phyloP scores from a whole-genome alignment of 2,797 vertebrate species.

The Phataginus tricuspis region DNA sequence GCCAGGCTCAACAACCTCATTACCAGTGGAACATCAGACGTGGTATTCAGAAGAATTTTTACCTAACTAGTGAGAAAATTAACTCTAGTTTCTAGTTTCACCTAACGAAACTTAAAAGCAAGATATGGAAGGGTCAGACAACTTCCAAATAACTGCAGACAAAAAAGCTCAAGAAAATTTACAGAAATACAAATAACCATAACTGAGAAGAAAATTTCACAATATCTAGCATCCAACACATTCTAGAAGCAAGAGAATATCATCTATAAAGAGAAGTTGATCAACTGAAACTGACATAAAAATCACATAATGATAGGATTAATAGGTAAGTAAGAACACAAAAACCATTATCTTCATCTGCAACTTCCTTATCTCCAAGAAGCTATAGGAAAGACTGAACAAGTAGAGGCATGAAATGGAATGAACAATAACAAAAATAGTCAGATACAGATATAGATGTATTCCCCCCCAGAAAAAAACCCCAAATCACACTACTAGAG shows the following conservation, averaged over 20 bases:
- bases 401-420: neutral
- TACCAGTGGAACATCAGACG: neutral
- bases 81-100: neutral
- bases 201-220: neutral
- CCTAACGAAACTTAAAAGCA: neutral
- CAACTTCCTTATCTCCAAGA: neutral
- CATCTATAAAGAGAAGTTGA: neutral
- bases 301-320: neutral
- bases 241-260: neutral
- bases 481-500: neutral
- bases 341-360: neutral
- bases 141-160: neutral
- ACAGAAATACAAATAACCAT: neutral
- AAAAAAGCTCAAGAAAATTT: neutral
- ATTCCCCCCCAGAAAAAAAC: too few species aligned
- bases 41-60: neutral
- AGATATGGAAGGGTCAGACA: neutral
- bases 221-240: neutral
- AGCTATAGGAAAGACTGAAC: neutral
- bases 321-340: neutral
- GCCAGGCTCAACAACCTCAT: neutral
- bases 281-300: neutral
- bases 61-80: neutral
- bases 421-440: too few species aligned
- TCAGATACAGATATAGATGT: too few species aligned